A percentile compares a stretch with the other conserved stretches of the same genome.
Evolutionary conservation across 2,888 invertebrate species (phyloP).

Genomic region (Apotomis capreana): DNA sequence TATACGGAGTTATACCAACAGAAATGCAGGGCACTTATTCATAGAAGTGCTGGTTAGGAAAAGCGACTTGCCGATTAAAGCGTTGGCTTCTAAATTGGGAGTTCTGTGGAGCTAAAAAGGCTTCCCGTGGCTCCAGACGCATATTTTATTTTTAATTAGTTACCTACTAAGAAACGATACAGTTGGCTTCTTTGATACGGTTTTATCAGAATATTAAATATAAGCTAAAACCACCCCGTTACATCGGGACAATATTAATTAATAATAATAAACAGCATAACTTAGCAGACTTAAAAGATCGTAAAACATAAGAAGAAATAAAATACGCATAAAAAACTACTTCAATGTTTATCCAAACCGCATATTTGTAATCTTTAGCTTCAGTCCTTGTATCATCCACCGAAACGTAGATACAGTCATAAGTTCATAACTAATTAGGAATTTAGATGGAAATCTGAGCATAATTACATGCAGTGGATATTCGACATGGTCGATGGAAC

Average conservation of each 20-base stretch:
- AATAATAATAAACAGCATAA: background rate
- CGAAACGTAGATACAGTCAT: conserved; percentile 26
- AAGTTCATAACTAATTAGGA: conserved; percentile 33
- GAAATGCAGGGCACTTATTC: conserved; percentile 23
- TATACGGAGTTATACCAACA: background rate
- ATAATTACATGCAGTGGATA: conserved; percentile 32
- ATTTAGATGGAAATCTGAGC: conserved; percentile 39
- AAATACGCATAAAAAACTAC: background rate
- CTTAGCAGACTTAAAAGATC: background rate
- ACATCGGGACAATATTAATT: background rate
- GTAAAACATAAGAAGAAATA: background rate
- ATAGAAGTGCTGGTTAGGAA: conserved; percentile 28
- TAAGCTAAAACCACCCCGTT: background rate
- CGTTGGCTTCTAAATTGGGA: conserved; percentile 18
- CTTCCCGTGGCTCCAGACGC: conserved; percentile 23
- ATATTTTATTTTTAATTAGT: conserved; percentile 27
- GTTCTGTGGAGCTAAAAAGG: conserved; percentile 8
- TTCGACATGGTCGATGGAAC: conserved; percentile 35
- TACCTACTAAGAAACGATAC: background rate
- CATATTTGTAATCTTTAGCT: background rate
- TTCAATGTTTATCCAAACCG: background rate
- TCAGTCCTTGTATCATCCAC: conserved; percentile 12
- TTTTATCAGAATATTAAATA: background rate
- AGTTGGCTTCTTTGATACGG: background rate
- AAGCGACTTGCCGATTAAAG: conserved; percentile 33